Base-by-base conservation (phyloP, 2,113 vertebrate genomes). In the Aspiorhynchus laticeps region DNA sequence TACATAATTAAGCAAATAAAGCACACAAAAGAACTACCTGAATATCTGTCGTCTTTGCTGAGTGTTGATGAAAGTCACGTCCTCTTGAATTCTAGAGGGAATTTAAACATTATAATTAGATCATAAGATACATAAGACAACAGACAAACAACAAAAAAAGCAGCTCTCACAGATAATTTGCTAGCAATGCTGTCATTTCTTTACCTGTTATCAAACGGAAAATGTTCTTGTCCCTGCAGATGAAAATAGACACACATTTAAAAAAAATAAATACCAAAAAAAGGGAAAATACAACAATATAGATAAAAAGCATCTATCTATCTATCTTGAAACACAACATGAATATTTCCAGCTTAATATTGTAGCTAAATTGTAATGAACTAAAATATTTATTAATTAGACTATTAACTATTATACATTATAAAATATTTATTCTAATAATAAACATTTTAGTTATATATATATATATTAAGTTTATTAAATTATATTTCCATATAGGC, bases 11-110 rank as follows among this genome's bases (percentile, higher is more conserved):
- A 36, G 31, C 3, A 24, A 67, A 75, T 43, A 76, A 85, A 51
- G 4, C 2, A 28, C 3, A 51, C 8, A 31, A 51, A 59, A 28
- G 10, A 74, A 12, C 2, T 46, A 99, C 98, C 97, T 99, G 97
- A 99, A 99, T 93, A 99, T 97, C 91, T 98, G 98, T 83, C 98
- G 95, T 90, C 97, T 96, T 94, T 99, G 97, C 84, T 99, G 98
- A 85, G 96, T 99, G 95, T 95, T 97, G 93, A 94, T 97, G 93
- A 94, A 93, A 83, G 90, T 90, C 91, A 97, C 95, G 90, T 99
- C 97, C 89, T 98, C 97, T 93, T 96, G 97, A 90, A 96, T 95
- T 93, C 98, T 99, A 96, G 92, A 91, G 94, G 95, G 94, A 91
- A 94, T 69, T 38, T 17, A 79, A 83, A 31, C 2, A 24, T 31